Evolutionary conservation across 2,888 invertebrate genomes (phyloP), one percentile per base, ranked within the genome.

Genomic region (Lacanobia oleracea): DNA sequence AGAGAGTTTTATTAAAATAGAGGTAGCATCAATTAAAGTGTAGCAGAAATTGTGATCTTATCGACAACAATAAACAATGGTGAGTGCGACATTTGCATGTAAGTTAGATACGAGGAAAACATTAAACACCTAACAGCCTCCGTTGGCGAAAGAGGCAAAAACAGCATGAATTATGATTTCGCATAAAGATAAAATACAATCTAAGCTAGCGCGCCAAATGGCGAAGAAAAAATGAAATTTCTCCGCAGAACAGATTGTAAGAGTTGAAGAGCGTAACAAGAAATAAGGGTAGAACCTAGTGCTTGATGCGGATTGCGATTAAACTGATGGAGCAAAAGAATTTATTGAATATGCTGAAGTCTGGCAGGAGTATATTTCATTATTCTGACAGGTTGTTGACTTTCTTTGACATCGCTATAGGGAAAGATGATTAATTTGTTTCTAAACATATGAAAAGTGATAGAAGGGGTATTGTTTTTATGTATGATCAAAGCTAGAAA

Each of bases 141-240:
- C 86, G 84, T 88, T 84, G 83, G 88, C 87, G 90, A 89, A 90
- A 90, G 86, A 88, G 90, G 92, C 93, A 94, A 93, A 93, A 95
- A 94, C 92, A 93, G 91, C 88, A 94, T 94, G 94, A 95, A 94
- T 94, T 95, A 95, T 94, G 95, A 94, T 95, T 94, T 93, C 94
- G 89, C 94, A 94, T 95, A 94, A 95, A 95, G 94, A 95, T 95
- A 95, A 95, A 94, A 94, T 93, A 95, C 93, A 94, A 94, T 93
- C 93, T 94, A 93, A 94, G 94, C 93, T 90, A 92, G 91, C 93
- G 91, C 90, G 93, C 92, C 93, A 94, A 95, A 94, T 93, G 93
- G 92, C 87, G 90, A 88, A 92, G 93, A 94, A 94, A 94, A 94
- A 95, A 94, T 91, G 90, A 92, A 91, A 93, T 94, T 93, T 94